phyloP scores from a whole-genome alignment of 2,797 vertebrate genomes.

The Heliangelus exortis region DNA sequence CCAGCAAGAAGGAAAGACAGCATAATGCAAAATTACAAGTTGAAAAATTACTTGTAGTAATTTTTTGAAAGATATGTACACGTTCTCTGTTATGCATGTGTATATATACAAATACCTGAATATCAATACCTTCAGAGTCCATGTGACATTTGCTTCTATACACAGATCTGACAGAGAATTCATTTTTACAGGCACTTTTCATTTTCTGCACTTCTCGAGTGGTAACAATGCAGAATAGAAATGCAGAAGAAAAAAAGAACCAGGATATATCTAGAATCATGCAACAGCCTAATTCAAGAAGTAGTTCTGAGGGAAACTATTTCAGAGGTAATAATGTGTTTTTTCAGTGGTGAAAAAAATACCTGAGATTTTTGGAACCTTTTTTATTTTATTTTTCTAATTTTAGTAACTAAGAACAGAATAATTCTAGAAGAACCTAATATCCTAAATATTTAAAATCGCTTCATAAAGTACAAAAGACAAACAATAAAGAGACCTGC shows the following conservation, averaged over 20 bases:
- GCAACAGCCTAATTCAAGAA: background rate
- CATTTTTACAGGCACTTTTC: background rate
- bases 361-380: background rate
- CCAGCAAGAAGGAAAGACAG: background rate
- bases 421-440: background rate
- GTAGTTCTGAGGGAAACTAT: background rate
- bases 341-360: background rate
- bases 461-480: background rate
- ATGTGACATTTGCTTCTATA: background rate
- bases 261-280: background rate
- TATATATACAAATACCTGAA: background rate
- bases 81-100: background rate
- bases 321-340: background rate
- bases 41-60: background rate
- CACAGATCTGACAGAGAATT: background rate
- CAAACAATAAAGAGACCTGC: background rate
- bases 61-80: background rate
- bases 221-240: background rate
- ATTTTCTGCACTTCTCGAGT: background rate
- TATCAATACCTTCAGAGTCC: background rate
- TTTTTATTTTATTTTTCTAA: background rate
- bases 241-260: background rate
- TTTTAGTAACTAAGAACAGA: background rate
- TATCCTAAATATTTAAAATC: background rate
- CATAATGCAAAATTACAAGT: background rate